Conservation (phyloP, 2,888 invertebrate species). For the Lepetodrilus schrolli region DNA sequence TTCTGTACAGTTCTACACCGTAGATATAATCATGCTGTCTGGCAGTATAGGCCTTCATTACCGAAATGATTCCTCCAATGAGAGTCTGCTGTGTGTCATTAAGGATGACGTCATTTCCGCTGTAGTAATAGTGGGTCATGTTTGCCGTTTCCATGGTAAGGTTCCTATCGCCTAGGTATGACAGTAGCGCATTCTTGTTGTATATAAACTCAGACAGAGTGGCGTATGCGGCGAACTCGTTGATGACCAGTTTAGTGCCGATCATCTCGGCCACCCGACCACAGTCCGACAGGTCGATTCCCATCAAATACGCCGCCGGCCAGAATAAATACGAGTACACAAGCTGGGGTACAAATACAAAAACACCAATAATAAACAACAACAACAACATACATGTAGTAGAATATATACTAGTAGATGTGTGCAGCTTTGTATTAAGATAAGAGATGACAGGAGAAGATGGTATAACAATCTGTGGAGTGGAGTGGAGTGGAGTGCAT, state of each 20-base stretch:
- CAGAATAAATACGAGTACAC: conserved; percentile 91
- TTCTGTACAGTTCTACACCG: no score
- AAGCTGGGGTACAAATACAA: no score
- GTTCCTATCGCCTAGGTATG: conserved; percentile 11
- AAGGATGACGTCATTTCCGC: conserved; percentile 41
- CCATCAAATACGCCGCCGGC: conserved; percentile 93
- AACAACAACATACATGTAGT: no score
- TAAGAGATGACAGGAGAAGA: background rate
- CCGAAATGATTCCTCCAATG: conserved; percentile 44
- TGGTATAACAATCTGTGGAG: background rate
- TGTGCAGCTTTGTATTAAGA: no score
- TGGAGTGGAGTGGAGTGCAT: no score
- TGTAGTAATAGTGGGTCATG: conserved; percentile 6
- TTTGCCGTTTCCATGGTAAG: conserved; percentile 1
- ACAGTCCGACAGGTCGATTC: conserved; percentile 80
- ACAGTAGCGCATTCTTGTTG: conserved; percentile 43
- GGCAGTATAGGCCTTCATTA: no score
- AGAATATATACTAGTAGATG: no score
- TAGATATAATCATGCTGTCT: no score
- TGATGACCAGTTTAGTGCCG: conserved; percentile 91
- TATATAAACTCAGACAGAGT: conserved; percentile 77
- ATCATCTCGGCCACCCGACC: conserved; percentile 87
- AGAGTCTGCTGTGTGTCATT: conserved; percentile 35
- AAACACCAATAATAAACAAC: no score
- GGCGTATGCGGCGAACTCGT: conserved; percentile 93